Percentiles rank a stretch among this genome's conserved stretches.
Evolutionary conservation across 1,140 invertebrate genomes (phyloP).

Genomic region (Papilio helenus): DNA sequence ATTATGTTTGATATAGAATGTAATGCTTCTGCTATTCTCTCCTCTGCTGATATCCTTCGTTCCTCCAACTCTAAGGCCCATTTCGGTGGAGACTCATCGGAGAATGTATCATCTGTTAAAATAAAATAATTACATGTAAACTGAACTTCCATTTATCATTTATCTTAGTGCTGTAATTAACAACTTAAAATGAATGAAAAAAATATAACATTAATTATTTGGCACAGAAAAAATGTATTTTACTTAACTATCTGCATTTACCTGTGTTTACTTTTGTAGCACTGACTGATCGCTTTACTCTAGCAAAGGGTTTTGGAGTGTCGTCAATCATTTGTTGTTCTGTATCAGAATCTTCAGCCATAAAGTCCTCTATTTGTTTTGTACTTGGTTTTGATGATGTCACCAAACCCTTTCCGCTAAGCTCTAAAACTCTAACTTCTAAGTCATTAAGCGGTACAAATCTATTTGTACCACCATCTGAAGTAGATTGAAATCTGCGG

Average conservation of each 20-base stretch:
- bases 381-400: constrained; percentile 45
- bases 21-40: constrained; percentile 67
- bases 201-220: too few relatives aligned
- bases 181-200: too few relatives aligned
- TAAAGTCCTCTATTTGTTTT: constrained; percentile 57
- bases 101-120: constrained; percentile 52
- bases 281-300: constrained; percentile 42
- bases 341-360: constrained; percentile 62
- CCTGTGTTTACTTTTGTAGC: constrained; percentile 45
- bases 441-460: constrained; percentile 67
- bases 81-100: constrained; percentile 63
- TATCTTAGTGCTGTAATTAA: too few relatives aligned
- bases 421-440: constrained; percentile 69
- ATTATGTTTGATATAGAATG: constrained; percentile 65
- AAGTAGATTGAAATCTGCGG: constrained; percentile 52
- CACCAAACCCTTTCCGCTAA: constrained; percentile 58
- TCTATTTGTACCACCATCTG: constrained; percentile 55
- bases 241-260: constrained; percentile 16
- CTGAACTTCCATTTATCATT: background rate
- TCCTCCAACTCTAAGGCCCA: constrained; percentile 75
- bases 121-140: constrained; percentile 10
- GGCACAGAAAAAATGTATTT: too few relatives aligned
- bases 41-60: constrained; percentile 68
- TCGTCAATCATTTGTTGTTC: constrained; percentile 44
- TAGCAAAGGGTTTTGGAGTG: constrained; percentile 43